Conservation (phyloP, 2,888 invertebrate genomes). For the Thumatha senex region DNA sequence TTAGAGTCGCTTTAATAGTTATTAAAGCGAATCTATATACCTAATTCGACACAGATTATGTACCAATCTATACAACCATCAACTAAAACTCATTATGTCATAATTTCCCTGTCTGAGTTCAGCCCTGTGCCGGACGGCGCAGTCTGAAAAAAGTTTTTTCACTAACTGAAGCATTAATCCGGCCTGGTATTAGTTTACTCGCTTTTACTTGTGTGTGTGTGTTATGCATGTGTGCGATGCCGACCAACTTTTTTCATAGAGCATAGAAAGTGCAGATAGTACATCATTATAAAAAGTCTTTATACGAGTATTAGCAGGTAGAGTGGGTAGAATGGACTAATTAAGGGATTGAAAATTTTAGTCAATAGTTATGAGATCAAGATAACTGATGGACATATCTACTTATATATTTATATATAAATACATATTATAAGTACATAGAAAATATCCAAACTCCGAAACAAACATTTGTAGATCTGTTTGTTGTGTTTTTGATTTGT, state of each 20-base stretch:
- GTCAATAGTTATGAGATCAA: no score
- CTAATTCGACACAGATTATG: no score
- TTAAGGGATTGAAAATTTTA: not conserved
- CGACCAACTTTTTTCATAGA: conserved; percentile 78
- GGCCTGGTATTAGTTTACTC: conserved; percentile 83
- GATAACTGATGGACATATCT: no score
- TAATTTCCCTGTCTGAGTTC: conserved; percentile 52
- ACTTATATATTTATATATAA: no score
- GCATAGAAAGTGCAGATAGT: conserved; percentile 57
- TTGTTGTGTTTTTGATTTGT: no score
- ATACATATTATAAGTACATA: no score
- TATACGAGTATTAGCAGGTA: conserved; percentile 8
- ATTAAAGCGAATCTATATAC: no score
- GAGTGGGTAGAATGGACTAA: not conserved
- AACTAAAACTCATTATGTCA: conserved; percentile 28
- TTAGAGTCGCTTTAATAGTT: no score
- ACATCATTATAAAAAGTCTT: conserved; percentile 18
- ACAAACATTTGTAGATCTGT: no score
- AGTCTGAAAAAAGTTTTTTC: conserved; percentile 83
- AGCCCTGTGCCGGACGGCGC: conserved; percentile 76
- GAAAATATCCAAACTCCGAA: no score
- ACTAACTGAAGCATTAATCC: conserved; percentile 84
- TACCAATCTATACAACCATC: conserved; percentile 2
- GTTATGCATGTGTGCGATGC: conserved; percentile 61
- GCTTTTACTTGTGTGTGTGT: conserved; percentile 68